phyloP scores from a whole-genome alignment of 2,113 vertebrate genomes.

The Gallinago media region DNA sequence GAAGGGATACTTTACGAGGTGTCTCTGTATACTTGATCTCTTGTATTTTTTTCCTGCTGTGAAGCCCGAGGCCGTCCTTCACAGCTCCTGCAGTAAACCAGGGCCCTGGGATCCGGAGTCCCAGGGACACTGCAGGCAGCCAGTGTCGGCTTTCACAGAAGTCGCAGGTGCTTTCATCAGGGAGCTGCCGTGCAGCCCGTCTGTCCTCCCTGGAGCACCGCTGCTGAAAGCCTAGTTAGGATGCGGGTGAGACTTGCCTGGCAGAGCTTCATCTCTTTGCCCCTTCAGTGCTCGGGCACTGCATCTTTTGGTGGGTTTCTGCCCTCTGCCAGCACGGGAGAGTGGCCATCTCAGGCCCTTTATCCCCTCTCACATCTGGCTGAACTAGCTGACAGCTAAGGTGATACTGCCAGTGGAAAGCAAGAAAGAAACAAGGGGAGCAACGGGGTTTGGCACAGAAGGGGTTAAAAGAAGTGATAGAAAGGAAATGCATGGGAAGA shows the following conservation, averaged over 20 bases:
- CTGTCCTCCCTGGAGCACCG: neutral
- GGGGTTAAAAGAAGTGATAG: neutral
- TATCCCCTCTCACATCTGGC: neutral
- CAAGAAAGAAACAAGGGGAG: neutral
- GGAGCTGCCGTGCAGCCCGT: neutral
- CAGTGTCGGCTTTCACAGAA: neutral
- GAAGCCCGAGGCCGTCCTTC: constrained; percentile 45
- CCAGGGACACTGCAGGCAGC: neutral
- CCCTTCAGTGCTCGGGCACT: neutral
- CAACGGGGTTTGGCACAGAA: neutral
- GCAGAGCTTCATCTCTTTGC: neutral
- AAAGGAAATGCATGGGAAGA: neutral
- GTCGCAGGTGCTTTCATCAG: neutral
- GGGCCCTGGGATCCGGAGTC: neutral
- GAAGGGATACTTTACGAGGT: constrained; percentile 63
- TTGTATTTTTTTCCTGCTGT: constrained; percentile 41
- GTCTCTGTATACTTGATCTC: constrained; percentile 47
- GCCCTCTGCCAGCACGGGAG: neutral
- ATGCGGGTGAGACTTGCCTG: neutral
- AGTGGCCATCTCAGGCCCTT: neutral
- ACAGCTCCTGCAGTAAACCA: constrained; percentile 41
- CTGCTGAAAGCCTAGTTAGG: neutral
- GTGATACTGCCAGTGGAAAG: neutral
- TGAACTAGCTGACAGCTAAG: neutral
- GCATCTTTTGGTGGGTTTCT: neutral